These are phyloP conservation scores for Neocrepidodera transversa DNA, from an alignment of 2,888 invertebrate species.

Conservation along the genomic window DNA sequence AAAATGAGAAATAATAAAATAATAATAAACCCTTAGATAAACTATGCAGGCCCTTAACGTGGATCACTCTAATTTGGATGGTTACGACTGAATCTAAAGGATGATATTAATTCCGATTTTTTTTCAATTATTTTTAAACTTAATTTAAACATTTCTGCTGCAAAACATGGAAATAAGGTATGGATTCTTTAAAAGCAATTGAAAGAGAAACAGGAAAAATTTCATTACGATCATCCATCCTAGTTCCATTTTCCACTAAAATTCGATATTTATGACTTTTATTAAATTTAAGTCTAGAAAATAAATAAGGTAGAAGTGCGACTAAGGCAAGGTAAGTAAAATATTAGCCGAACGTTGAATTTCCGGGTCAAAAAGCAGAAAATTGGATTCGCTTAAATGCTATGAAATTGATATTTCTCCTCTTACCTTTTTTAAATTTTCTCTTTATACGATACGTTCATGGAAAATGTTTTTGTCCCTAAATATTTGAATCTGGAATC, in stretches of 20 bases:
- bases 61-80: too few species aligned
- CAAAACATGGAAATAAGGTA: background rate
- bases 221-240: background rate
- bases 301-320: background rate
- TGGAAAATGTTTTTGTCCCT: too few species aligned
- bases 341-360: background rate
- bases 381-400: background rate
- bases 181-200: background rate
- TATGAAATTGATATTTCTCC: background rate
- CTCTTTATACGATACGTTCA: too few species aligned
- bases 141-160: too few species aligned
- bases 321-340: background rate
- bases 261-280: constrained; percentile 2
- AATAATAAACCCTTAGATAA: too few species aligned
- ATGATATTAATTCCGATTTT: too few species aligned
- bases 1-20: too few species aligned
- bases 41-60: too few species aligned
- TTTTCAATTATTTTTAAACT: too few species aligned
- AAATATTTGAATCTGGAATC: too few species aligned
- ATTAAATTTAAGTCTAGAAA: constrained; percentile 2
- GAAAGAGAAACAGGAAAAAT: background rate
- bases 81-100: too few species aligned
- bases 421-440: too few species aligned
- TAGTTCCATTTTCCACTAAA: background rate
- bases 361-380: background rate